A percentile compares a stretch with the other conserved stretches of the same genome.
Conservation (phyloP, 1,140 invertebrate genomes). For the Aphelenchoides fujianensis region DNA sequence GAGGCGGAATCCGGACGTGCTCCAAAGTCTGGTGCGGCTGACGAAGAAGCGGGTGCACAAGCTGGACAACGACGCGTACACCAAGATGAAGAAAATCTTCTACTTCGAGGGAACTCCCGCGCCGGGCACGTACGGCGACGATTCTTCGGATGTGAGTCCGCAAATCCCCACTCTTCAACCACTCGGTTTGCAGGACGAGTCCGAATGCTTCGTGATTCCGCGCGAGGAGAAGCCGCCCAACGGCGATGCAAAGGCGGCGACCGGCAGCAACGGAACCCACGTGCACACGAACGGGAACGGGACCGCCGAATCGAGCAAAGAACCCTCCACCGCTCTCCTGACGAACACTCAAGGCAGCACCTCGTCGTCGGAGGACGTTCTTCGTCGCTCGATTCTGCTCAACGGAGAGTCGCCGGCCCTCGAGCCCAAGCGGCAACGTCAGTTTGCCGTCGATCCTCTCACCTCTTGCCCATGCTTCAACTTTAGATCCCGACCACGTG, state of each 20-base stretch:
- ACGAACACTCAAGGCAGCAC: too few relatives aligned
- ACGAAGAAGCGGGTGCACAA: slow-evolving; percentile 97
- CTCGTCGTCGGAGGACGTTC: too few relatives aligned
- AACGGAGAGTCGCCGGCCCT: too few relatives aligned
- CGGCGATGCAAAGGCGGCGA: too few relatives aligned
- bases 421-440: too few relatives aligned
- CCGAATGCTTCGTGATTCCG: not conserved
- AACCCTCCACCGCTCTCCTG: not conserved
- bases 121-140: slow-evolving; percentile 2
- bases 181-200: not conserved
- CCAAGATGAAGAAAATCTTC: slow-evolving; percentile 91
- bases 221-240: too few relatives aligned
- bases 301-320: not conserved
- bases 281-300: too few relatives aligned
- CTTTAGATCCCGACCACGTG: too few relatives aligned
- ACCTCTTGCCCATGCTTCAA: too few relatives aligned
- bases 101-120: slow-evolving; percentile 63
- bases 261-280: not conserved
- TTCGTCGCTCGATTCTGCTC: too few relatives aligned
- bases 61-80: slow-evolving; percentile 94
- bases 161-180: not conserved
- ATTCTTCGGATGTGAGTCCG: not conserved
- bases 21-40: slow-evolving; percentile 88
- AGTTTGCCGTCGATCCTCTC: too few relatives aligned
- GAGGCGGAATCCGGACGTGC: slow-evolving; percentile 73